Evolutionary conservation across 1,140 invertebrate genomes (phyloP).

Genomic region (Cydia pomonella): DNA sequence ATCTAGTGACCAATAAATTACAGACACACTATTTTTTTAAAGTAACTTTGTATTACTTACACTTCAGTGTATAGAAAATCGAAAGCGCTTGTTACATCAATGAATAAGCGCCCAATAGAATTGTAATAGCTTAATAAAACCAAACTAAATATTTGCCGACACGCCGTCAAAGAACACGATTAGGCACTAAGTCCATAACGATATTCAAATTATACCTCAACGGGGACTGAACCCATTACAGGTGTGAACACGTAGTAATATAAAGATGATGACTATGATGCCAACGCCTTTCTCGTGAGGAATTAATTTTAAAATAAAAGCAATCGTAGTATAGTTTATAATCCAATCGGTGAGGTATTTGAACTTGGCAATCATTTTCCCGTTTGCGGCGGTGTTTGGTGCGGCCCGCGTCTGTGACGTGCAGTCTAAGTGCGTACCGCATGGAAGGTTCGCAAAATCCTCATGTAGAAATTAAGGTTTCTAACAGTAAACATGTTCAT

Average conservation of each 20-base stretch:
- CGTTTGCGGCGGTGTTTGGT: neutral
- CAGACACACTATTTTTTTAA: no score
- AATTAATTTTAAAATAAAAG: constrained; percentile 17
- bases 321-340: neutral
- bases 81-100: neutral
- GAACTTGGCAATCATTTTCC: no score
- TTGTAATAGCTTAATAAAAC: constrained; percentile 14
- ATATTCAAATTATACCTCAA: constrained; percentile 15
- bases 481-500: no score
- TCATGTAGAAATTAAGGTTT: no score
- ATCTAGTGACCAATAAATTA: no score
- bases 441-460: no score
- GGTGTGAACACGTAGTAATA: constrained; percentile 4
- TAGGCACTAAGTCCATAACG: constrained; percentile 6
- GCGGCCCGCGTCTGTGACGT: no score
- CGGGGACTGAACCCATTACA: neutral
- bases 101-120: neutral
- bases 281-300: constrained; percentile 4
- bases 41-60: neutral
- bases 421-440: no score
- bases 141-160: constrained; percentile 9
- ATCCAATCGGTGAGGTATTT: neutral
- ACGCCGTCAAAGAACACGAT: neutral
- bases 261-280: constrained; percentile 4
- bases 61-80: neutral